Conservation (phyloP, 2,797 vertebrate genomes). For the Calcarius lapponicus region DNA sequence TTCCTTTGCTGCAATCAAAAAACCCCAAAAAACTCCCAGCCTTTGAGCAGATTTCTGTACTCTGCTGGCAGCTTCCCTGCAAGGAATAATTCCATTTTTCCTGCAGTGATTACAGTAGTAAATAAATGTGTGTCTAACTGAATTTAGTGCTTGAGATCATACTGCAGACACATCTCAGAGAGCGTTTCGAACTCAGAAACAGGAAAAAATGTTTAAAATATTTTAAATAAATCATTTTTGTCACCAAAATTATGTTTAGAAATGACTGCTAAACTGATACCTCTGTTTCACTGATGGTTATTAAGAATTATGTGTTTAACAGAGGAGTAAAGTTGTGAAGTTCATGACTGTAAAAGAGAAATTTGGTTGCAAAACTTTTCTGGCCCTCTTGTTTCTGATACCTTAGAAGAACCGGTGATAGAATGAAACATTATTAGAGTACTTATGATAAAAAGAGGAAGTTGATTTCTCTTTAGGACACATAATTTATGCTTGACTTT, state of each 20-base stretch:
- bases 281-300: background rate
- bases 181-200: background rate
- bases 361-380: background rate
- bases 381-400: background rate
- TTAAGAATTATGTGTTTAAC: background rate
- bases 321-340: background rate
- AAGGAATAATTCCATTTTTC: background rate
- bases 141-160: background rate
- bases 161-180: background rate
- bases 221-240: background rate
- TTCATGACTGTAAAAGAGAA: background rate
- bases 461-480: background rate
- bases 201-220: background rate
- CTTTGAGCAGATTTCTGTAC: background rate
- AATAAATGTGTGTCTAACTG: background rate
- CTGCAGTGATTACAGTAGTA: background rate
- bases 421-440: background rate
- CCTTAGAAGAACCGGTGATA: background rate
- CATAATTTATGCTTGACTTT: background rate
- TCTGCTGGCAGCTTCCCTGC: background rate
- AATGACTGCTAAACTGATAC: background rate
- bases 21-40: background rate
- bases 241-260: background rate
- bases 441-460: background rate
- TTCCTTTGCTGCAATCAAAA: constrained; percentile 24